Evolutionary conservation across 2,888 invertebrate species (phyloP).

Genomic region (Diarsia mendica): DNA sequence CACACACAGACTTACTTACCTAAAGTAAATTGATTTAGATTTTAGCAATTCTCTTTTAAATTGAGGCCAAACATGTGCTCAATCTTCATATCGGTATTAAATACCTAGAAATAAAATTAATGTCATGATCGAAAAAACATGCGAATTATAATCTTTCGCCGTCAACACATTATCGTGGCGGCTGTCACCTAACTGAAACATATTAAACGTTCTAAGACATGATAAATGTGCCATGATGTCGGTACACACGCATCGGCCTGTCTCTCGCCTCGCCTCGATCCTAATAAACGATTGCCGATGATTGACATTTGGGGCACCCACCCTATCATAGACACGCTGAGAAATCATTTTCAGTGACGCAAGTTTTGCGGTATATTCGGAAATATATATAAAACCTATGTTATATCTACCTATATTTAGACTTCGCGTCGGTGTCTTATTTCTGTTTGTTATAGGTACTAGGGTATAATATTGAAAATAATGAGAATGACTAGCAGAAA

Average conservation of each 20-base stretch:
- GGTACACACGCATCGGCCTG: constrained; percentile 72
- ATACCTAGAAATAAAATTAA: constrained; percentile 38
- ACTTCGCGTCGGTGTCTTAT: neutral
- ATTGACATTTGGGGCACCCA: constrained; percentile 80
- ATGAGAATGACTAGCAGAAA: constrained; percentile 12
- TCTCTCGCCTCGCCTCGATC: constrained; percentile 77
- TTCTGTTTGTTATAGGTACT: constrained; percentile 7
- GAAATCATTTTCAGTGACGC: constrained; percentile 64
- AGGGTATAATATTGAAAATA: constrained; percentile 11
- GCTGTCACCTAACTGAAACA: constrained; percentile 85
- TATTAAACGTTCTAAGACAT: constrained; percentile 87
- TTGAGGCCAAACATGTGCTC: neutral
- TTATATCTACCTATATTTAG: neutral
- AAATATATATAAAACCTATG: neutral
- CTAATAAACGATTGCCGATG: constrained; percentile 87
- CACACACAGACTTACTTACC: neutral
- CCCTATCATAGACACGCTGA: constrained; percentile 65
- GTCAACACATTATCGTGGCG: constrained; percentile 75
- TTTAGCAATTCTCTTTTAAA: neutral
- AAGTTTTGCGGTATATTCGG: constrained; percentile 7
- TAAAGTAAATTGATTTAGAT: neutral
- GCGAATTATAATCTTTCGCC: constrained; percentile 75
- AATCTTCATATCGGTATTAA: constrained; percentile 10
- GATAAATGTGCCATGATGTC: constrained; percentile 85
- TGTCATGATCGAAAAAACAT: constrained; percentile 61